Conservation (phyloP, 2,797 vertebrate genomes). For the Myoxocephalus aenaeus region DNA sequence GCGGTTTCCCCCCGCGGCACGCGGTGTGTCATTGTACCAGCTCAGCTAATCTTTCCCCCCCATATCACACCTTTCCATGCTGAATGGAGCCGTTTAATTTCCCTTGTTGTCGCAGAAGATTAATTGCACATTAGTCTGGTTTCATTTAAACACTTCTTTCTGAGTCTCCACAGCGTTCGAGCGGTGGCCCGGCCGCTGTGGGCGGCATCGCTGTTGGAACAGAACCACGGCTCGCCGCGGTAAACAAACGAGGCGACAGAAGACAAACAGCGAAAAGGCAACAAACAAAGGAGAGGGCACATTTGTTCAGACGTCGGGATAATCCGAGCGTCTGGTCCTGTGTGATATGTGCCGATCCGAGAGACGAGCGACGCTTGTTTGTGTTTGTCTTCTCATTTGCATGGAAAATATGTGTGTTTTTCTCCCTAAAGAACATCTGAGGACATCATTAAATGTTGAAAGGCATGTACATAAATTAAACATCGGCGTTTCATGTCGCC, state of each 20-base stretch:
- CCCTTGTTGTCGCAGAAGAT: constrained; percentile 52
- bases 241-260: constrained; percentile 61
- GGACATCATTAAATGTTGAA: constrained; percentile 75
- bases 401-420: constrained; percentile 71
- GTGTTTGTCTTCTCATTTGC: constrained; percentile 74
- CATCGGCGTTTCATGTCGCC: constrained; percentile 58
- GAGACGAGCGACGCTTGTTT: constrained; percentile 70
- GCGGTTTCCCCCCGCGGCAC: constrained; percentile 30
- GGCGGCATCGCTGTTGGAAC: constrained; percentile 39
- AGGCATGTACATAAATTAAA: constrained; percentile 71
- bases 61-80: constrained; percentile 54
- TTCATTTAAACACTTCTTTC: constrained; percentile 49
- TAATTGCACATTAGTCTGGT: constrained; percentile 64
- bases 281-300: constrained; percentile 60
- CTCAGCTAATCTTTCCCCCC: constrained; percentile 48
- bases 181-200: constrained; percentile 15
- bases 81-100: constrained; percentile 56
- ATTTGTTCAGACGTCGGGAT: constrained; percentile 66
- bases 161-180: constrained; percentile 18
- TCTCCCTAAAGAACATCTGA: constrained; percentile 65
- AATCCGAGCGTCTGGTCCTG: constrained; percentile 64
- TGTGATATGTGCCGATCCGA: constrained; percentile 68
- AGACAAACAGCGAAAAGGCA: constrained; percentile 51
- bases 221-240: constrained; percentile 34
- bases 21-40: constrained; percentile 50